Evolutionary conservation across 37 sponge, comb jelly and placozoan genomes (phyloP).

Genomic region (Halisarca cf. caerulea): DNA sequence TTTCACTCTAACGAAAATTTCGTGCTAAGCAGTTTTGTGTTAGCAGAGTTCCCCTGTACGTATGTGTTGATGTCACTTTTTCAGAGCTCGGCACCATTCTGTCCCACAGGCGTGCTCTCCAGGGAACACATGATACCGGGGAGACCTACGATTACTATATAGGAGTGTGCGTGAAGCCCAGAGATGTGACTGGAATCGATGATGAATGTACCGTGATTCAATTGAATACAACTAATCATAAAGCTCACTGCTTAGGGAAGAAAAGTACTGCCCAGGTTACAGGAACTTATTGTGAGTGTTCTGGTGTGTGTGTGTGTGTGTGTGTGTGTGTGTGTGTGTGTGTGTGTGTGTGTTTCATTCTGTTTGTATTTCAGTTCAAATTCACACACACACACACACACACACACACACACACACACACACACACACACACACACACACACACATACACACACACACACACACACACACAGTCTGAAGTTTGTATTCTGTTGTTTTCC

Average conservation of each 20-base stretch:
- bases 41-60: too few species aligned
- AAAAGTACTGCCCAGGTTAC: background rate
- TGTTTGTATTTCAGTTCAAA: too few species aligned
- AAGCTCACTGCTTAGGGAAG: background rate
- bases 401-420: background rate
- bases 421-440: too few species aligned
- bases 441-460: background rate
- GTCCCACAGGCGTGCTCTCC: background rate
- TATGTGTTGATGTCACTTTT: background rate
- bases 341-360: conserved; percentile 20
- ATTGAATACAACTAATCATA: background rate
- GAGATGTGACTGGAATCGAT: background rate
- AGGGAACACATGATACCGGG: background rate
- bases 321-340: background rate
- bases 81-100: background rate
- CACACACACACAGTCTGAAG: too few species aligned
- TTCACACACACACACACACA: background rate
- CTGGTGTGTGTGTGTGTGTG: conserved; percentile 23
- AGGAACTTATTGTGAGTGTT: background rate
- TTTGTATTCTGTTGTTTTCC: background rate
- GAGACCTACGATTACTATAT: background rate
- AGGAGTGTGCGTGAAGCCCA: background rate
- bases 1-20: too few species aligned
- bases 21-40: too few species aligned
- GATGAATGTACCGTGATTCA: background rate